These are phyloP conservation scores for Pseudopleuronectes americanus DNA, from an alignment of 2,797 vertebrate genomes.

Conservation along the genomic window DNA sequence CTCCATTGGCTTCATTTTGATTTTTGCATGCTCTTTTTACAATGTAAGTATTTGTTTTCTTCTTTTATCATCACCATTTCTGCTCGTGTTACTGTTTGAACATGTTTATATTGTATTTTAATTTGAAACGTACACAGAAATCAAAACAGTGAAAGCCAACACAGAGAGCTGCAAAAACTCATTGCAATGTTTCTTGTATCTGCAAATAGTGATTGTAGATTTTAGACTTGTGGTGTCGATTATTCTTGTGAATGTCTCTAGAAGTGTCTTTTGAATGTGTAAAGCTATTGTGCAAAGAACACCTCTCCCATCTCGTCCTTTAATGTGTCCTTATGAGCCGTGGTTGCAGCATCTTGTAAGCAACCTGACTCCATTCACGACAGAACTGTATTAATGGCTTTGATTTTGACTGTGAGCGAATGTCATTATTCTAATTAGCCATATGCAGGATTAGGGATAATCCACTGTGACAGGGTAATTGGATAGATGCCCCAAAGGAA, in stretches of 20 bases:
- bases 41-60: slow-evolving; percentile 81
- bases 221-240: slow-evolving; percentile 14
- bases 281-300: not conserved
- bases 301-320: slow-evolving; percentile 11
- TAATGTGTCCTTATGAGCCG: slow-evolving; percentile 44
- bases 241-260: not conserved
- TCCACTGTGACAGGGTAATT: slow-evolving; percentile 81
- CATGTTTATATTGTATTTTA: not conserved
- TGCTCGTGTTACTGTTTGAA: slow-evolving; percentile 29
- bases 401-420: slow-evolving; percentile 76
- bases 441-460: slow-evolving; percentile 83
- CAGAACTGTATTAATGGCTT: slow-evolving; percentile 76
- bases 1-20: slow-evolving; percentile 74
- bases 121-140: not conserved
- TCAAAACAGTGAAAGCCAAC: not conserved
- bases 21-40: slow-evolving; percentile 77
- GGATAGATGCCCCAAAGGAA: slow-evolving; percentile 83
- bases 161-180: not conserved
- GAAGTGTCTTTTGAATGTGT: not conserved
- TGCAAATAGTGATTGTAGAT: not conserved
- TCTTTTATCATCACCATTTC: slow-evolving; percentile 26
- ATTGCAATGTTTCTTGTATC: not conserved
- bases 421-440: slow-evolving; percentile 84
- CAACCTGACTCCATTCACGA: slow-evolving; percentile 47
- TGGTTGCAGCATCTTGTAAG: slow-evolving; percentile 32